Conservation (phyloP, 2,113 vertebrate genomes). For the Zosterops pallidus region DNA sequence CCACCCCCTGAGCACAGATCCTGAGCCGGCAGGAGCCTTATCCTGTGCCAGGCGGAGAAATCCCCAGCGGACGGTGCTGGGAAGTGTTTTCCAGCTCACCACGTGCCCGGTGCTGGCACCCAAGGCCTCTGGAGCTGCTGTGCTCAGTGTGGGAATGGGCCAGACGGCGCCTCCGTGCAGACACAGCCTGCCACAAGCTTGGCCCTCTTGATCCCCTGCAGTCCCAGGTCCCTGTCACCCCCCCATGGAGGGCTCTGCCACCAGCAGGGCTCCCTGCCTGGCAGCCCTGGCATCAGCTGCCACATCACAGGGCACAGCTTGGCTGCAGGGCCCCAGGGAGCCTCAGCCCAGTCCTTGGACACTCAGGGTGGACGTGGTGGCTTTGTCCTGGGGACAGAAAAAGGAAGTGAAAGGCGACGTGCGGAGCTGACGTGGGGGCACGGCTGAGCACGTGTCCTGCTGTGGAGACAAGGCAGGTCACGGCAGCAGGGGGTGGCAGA, state of each 20-base stretch:
- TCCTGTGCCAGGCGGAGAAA: fast-evolving
- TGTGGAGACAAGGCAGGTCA: neutral
- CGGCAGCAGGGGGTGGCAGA: neutral
- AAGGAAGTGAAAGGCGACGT: neutral
- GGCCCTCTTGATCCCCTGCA: neutral
- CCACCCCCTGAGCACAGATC: neutral
- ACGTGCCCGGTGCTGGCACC: neutral
- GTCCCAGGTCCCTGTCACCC: neutral
- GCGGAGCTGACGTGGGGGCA: fast-evolving
- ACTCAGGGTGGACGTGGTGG: neutral
- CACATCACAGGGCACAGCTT: neutral
- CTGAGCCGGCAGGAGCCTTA: neutral
- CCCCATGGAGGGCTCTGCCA: neutral
- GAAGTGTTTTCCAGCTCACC: neutral
- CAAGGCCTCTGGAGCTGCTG: neutral
- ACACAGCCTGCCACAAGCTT: neutral
- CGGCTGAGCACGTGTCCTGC: fast-evolving
- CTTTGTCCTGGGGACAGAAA: neutral
- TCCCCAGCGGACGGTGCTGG: neutral
- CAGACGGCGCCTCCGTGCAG: fast-evolving
- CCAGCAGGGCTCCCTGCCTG: fast-evolving
- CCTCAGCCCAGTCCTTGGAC: neutral
- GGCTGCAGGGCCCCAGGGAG: fast-evolving
- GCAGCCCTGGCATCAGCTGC: neutral
- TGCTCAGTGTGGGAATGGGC: neutral